Evolutionary conservation across 2,113 vertebrate genomes (phyloP).

Genomic region (Gallinago undulata): DNA sequence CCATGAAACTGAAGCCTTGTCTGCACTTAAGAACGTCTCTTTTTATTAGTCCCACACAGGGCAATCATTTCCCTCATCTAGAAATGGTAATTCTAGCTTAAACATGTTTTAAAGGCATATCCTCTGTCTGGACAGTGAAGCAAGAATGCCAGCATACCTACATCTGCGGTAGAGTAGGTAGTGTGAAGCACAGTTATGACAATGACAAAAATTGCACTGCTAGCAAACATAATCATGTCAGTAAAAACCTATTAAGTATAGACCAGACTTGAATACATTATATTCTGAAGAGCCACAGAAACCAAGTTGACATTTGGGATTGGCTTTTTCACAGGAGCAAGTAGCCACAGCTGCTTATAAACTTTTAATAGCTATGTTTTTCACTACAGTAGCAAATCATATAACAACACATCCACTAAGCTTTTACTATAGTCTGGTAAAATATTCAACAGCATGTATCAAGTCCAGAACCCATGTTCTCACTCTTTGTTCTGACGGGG

Average conservation of each 20-base stretch:
- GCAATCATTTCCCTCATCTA: neutral
- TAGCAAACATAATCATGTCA: neutral
- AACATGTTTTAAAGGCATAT: neutral
- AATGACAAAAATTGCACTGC: neutral
- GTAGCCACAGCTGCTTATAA: neutral
- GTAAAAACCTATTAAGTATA: neutral
- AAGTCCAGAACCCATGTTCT: neutral
- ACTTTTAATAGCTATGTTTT: slow-evolving; percentile 3
- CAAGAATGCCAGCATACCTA: neutral
- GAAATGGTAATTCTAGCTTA: neutral
- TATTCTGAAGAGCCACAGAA: slow-evolving; percentile 1
- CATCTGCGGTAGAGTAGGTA: neutral
- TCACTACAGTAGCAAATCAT: neutral
- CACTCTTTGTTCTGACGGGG: neutral
- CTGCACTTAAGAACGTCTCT: neutral
- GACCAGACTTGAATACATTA: neutral
- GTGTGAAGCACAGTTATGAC: neutral
- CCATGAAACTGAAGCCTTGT: neutral
- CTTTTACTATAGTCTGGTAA: neutral
- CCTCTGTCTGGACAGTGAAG: neutral
- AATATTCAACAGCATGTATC: neutral
- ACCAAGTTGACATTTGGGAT: neutral
- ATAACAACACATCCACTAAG: neutral
- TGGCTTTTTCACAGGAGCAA: neutral
- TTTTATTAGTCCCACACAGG: neutral